These are phyloP conservation scores for Oreotrochilus melanogaster DNA, from an alignment of 2,113 vertebrate species.

Conservation along the genomic window DNA sequence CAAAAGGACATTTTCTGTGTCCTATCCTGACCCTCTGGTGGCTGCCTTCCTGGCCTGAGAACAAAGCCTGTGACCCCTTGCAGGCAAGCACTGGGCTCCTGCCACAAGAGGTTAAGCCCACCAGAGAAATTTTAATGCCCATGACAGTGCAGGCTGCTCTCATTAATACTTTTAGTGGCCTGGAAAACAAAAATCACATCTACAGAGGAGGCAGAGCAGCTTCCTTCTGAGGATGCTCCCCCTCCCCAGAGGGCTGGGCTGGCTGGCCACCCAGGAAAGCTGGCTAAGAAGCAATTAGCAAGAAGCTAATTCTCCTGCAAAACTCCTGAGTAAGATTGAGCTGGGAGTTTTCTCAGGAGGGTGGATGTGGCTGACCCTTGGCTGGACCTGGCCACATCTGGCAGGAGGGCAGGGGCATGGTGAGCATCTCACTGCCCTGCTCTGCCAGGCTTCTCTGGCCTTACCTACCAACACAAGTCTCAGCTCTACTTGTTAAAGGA, in stretches of 20 bases:
- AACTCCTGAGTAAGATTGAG: background rate
- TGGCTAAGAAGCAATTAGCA: background rate
- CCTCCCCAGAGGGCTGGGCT: accelerated
- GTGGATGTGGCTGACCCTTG: accelerated
- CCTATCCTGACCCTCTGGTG: background rate
- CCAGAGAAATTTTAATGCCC: background rate
- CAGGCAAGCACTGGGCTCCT: background rate
- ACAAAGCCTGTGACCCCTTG: background rate
- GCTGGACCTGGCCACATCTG: accelerated
- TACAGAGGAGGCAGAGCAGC: accelerated
- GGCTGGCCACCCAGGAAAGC: background rate
- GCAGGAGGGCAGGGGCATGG: background rate
- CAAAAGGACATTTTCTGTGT: background rate
- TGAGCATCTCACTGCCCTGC: accelerated
- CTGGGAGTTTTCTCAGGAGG: background rate
- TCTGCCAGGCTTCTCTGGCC: background rate
- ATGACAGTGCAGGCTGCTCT: background rate
- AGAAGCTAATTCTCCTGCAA: background rate
- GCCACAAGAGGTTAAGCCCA: background rate
- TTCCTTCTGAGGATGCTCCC: background rate
- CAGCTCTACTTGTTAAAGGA: background rate
- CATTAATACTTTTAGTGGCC: background rate
- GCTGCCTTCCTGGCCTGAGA: background rate
- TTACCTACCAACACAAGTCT: accelerated
- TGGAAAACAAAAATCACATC: background rate